phyloP scores from a whole-genome alignment of 2,888 invertebrate species.

The Ormyrus nitidulus region DNA sequence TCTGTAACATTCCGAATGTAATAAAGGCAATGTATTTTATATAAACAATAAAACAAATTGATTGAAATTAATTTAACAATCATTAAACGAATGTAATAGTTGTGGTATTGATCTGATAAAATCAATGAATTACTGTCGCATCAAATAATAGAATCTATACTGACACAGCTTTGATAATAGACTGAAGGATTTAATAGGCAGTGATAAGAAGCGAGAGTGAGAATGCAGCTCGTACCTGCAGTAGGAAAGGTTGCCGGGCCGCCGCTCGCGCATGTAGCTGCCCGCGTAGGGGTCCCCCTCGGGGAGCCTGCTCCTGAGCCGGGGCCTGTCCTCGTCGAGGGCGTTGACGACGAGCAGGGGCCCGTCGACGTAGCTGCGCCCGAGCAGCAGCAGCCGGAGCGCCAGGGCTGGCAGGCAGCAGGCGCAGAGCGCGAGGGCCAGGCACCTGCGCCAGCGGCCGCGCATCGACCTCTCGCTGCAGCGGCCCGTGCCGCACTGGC shows the following conservation, averaged over 20 bases:
- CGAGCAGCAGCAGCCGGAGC: constrained; percentile 35
- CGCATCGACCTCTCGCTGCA: constrained; percentile 55
- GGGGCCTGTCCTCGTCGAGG: neutral
- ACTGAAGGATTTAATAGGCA: no score
- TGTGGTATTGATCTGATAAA: no score
- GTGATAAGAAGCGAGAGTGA: no score
- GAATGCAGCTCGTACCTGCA: constrained; percentile 71
- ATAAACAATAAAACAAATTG: no score
- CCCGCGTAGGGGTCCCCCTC: constrained; percentile 66
- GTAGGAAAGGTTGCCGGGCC: constrained; percentile 76
- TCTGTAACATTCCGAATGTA: no score
- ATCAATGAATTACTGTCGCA: no score
- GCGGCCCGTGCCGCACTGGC: constrained; percentile 35
- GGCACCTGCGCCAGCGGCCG: constrained; percentile 60
- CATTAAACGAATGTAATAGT: no score
- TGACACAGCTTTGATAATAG: no score
- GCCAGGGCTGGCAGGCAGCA: constrained; percentile 56
- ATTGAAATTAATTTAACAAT: no score
- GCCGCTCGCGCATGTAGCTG: constrained; percentile 75
- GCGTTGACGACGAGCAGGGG: neutral
- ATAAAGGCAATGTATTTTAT: no score
- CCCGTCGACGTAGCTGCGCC: neutral
- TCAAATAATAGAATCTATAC: no score
- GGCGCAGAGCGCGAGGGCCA: constrained; percentile 56
- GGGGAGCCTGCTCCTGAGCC: neutral